Conservation (phyloP, 2,797 vertebrate genomes). For the Babyrousa celebensis region DNA sequence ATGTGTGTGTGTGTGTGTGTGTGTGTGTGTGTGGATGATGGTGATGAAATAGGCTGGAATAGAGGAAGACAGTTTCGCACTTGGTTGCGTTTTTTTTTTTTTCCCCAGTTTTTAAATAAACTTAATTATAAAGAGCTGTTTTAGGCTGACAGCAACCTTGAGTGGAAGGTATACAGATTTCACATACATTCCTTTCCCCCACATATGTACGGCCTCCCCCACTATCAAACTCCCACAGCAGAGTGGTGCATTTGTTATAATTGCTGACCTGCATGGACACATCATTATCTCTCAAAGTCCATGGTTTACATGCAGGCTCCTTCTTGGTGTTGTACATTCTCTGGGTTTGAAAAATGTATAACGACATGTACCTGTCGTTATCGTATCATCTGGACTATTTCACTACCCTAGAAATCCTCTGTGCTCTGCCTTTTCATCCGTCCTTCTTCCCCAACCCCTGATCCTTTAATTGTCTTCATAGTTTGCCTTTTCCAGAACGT, state of each 20-base stretch:
- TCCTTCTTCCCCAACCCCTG: neutral
- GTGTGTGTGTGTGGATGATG: neutral
- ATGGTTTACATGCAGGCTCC: neutral
- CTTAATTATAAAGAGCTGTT: slow-evolving; percentile 31
- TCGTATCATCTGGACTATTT: neutral
- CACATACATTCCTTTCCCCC: neutral
- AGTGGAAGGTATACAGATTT: neutral
- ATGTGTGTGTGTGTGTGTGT: neutral
- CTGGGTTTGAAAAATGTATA: neutral
- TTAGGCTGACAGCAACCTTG: neutral
- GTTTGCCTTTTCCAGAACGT: slow-evolving; percentile 1
- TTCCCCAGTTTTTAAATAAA: neutral
- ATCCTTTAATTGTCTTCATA: neutral
- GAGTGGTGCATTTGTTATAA: neutral
- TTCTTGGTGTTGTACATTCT: neutral
- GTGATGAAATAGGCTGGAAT: neutral
- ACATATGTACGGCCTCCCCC: neutral
- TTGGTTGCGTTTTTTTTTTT: neutral
- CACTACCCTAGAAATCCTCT: neutral
- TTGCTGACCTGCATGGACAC: neutral
- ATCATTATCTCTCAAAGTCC: neutral
- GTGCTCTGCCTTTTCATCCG: neutral
- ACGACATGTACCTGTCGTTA: neutral
- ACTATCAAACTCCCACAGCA: neutral
- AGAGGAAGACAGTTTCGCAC: neutral